Evolutionary conservation across 1,140 invertebrate genomes (phyloP), one percentile per base, ranked within the genome.

Genomic region (Papilio helenus): DNA sequence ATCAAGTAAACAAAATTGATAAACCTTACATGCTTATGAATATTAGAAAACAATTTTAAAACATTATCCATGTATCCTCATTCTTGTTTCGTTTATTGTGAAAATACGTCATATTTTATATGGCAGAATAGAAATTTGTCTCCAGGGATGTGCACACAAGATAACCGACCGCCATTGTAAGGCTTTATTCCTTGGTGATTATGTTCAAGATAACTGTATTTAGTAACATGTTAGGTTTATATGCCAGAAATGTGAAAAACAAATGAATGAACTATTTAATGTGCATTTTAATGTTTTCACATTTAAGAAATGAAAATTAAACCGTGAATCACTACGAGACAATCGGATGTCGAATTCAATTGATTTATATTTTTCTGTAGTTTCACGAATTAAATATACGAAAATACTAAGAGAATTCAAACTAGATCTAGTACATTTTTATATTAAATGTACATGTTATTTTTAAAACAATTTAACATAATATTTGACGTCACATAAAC

Each of bases 151-250:
- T 68, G 16, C 61, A 16, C 14, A 68, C 61, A 18, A 34, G 61
- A 68, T 68, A 68, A 68, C 61, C 26, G 61, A 68, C 61, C 61
- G 61, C 61, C 12, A 68, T 68, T 68, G 61, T 68, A 68, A 29
- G 61, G 61, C 61, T 29, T 68, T 68, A 68, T 68, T 68, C 61
- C 61, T 68, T 68, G 26, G 61, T 68, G 61, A 68, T 68, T 68
- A 68, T 68, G 61, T 68, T 68, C 20, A 29, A 68, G 61, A 68
- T 68, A 68, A 68, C 58, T 65, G 23, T 65, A 65, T 65, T 29
- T 26, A 68, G 61, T 29, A 68, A 68, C 61, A 34, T 68, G 29
- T 29, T 68, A 16, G 10, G 3, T 10, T 29, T 29, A 65, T 12
- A 26, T 14, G 58, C 58, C 3, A 16, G 10, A 23, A 65, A 65